phyloP scores from a whole-genome alignment of 2,113 vertebrate species.

The Melanocharis versteri region DNA sequence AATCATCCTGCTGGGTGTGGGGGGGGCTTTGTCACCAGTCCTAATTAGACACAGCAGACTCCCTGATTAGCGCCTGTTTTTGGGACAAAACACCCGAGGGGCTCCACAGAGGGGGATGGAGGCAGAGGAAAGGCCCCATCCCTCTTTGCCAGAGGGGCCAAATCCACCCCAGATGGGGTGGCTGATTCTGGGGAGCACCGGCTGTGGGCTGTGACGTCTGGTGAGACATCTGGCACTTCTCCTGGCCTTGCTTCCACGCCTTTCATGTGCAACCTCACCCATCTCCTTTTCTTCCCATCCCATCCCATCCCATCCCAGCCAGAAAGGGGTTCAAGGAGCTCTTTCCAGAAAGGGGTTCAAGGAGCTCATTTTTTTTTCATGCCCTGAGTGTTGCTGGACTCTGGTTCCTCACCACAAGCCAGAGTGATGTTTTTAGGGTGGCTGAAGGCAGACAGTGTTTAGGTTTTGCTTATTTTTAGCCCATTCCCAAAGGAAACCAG shows the following conservation, averaged over 20 bases:
- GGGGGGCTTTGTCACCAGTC: neutral
- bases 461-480: neutral
- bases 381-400: neutral
- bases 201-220: neutral
- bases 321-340: too few relatives aligned
- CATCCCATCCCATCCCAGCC: neutral
- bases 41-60: neutral
- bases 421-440: neutral
- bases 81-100: neutral
- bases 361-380: neutral
- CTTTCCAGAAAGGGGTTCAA: neutral
- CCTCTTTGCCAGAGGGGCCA: neutral
- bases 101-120: neutral
- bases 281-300: neutral
- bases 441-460: neutral
- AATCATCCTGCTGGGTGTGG: neutral
- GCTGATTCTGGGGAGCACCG: neutral
- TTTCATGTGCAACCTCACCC: neutral
- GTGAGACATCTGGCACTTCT: neutral
- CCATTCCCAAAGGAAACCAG: neutral
- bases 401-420: neutral
- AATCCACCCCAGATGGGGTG: accelerated
- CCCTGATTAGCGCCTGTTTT: neutral
- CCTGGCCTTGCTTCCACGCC: neutral
- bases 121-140: neutral